Conservation (phyloP, 2,113 vertebrate genomes). For the Gasterosteus nipponicus region DNA sequence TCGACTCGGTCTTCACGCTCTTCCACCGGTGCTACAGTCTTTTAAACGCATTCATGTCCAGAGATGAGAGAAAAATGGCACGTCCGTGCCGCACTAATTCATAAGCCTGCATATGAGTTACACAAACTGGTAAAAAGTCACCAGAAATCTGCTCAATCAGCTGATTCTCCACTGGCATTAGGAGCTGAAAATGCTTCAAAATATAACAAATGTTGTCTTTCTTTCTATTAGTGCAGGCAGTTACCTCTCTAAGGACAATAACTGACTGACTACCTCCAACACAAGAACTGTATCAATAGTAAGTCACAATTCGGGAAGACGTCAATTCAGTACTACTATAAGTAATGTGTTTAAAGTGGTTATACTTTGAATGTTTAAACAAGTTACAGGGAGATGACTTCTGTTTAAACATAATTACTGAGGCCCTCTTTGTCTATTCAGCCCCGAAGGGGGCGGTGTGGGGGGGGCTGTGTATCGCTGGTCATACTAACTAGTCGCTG, state of each 20-base stretch:
- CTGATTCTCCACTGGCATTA: background rate
- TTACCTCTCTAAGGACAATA: background rate
- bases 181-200: slow-evolving; percentile 19
- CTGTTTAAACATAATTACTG: background rate
- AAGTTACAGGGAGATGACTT: background rate
- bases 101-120: slow-evolving; percentile 20
- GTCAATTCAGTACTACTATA: slow-evolving; percentile 3
- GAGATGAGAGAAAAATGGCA: slow-evolving; percentile 16
- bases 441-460: background rate
- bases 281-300: no score
- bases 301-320: background rate
- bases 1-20: background rate
- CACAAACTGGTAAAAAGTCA: slow-evolving; percentile 5
- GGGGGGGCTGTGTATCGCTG: background rate
- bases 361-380: background rate
- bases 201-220: slow-evolving; percentile 15
- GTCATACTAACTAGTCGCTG: slow-evolving; percentile 21
- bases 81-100: slow-evolving; percentile 20
- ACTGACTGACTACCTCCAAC: no score
- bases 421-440: slow-evolving; percentile 1
- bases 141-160: background rate
- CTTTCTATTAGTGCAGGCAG: slow-evolving; percentile 11
- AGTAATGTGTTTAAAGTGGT: background rate
- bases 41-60: background rate
- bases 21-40: background rate